Evolutionary conservation across 1,140 invertebrate species (phyloP), one percentile per base, ranked within the genome.

Genomic region (Hycleus cichorii): DNA sequence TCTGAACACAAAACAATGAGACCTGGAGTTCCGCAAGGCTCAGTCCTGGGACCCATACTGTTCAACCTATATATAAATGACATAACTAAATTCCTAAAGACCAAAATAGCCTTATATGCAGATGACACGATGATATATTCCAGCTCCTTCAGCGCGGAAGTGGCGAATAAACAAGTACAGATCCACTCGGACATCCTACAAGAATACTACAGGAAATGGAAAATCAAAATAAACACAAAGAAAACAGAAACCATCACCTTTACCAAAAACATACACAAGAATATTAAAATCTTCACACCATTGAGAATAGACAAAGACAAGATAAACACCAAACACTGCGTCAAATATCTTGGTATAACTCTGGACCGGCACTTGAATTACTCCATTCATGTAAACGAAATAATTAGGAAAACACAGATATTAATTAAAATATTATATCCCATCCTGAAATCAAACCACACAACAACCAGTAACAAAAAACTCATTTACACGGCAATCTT

Each of bases 1-100:
- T 67, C 67, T 9, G 10, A 10, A 0, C 18, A 12, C 27, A 49
- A 63, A 58, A 44, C 39, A 9, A 58, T 69, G 1, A 4, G 47
- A 44, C 59, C 62, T 7, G 66, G 64, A 26, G 69, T 73, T 1
- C 64, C 67, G 0, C 72, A 71, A 58, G 72, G 72, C 0, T 68
- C 66, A 11, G 55, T 64, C 1, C 44, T 72, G 1, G 64, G 65
- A 2, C 65, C 64, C 39, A 38, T 62, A 2, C 49, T 71, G 10
- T 72, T 64, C 47, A 58, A 52, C 5, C 27, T 70, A 4, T 67
- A 63, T 44, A 65, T 60, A 0, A 67, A 60, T 43, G 66, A 69
- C 46, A 56, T 71, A 4, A 64, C 62, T 6, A 11, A 12, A 8
- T 25, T 47, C 1, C 12, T 44, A 32, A 43, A 59, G 18, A 11